Base-by-base conservation (phyloP, 1,140 invertebrate species). In the Zaprionus inermis region DNA sequence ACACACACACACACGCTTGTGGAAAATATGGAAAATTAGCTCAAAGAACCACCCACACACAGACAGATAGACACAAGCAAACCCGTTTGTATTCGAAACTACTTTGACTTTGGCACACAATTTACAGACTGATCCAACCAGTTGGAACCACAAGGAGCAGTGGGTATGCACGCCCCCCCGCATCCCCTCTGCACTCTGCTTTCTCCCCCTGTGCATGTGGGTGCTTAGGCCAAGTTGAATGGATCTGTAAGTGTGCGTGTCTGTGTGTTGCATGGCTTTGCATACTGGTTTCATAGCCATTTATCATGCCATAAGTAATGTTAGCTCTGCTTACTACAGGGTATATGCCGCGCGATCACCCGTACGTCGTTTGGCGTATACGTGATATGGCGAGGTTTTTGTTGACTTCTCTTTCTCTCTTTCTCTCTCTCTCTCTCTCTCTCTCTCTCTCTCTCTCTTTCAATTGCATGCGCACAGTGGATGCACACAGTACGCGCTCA, bases 341-440 rank as follows among this genome's bases (percentile, higher is more conserved):
- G 60, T 63, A 63, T 52, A 7, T 52, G 1, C 14, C 11, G 24
- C 28, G n/a, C n/a, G n/a, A n/a, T n/a, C n/a, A n/a, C n/a, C n/a
- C n/a, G n/a, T n/a, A n/a, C n/a, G n/a, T n/a, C n/a, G n/a, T n/a
- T 28, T 30, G 54, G 54, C 82, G 82, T 86, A 86, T 86, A 82
- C 79, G 58, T 76, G 82, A 86, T 88, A 70, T 72, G 46, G 11
- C 14, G 16, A 54, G 63, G 55, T 67, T 67, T 52, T 3, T 63
- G 51, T 52, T 54, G 76, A 41, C 41, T 38, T 68, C 34, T 36
- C 36, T 56, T 24, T 38, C 30, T 28, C 24, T 28, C 24, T 28
- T 5, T 28, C 24, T 28, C 24, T 28, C 24, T 28, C 24, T 28
- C 24, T 28, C 24, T 28, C 24, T 28, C 4, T 24, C 5, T 5